Percentiles rank a stretch among this genome's conserved stretches.
phyloP scores from a whole-genome alignment of 2,888 invertebrate genomes.

The Lasioglossum marginatum region DNA sequence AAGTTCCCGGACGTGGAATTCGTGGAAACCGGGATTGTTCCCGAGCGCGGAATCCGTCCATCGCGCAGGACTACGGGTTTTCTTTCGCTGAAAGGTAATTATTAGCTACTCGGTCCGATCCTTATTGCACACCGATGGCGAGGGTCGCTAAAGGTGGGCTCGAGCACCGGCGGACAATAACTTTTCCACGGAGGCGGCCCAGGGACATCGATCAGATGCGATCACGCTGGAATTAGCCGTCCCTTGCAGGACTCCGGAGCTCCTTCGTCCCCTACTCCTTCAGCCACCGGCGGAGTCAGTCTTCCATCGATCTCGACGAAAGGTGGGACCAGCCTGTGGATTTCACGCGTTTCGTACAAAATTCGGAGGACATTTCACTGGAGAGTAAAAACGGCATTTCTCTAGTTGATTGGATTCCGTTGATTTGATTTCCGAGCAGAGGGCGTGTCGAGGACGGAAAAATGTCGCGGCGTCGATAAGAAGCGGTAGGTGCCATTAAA shows the following conservation, averaged over 20 bases:
- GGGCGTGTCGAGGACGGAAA: background rate
- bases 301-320: conserved; percentile 66
- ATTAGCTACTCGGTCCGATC: background rate
- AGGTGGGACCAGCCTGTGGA: conserved; percentile 34
- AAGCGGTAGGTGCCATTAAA: background rate
- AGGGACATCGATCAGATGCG: conserved; percentile 84
- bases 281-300: conserved; percentile 54
- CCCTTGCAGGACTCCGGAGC: conserved; percentile 80
- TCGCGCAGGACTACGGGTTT: background rate
- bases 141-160: conserved; percentile 24
- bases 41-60: background rate
- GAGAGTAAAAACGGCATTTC: background rate
- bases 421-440: background rate
- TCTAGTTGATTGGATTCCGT: background rate
- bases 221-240: conserved; percentile 84
- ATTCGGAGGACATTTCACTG: background rate
- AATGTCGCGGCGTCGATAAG: background rate
- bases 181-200: conserved; percentile 67
- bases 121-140: background rate
- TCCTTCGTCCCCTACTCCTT: conserved; percentile 69
- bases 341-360: background rate
- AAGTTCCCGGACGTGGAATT: background rate
- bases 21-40: background rate
- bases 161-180: conserved; percentile 65
- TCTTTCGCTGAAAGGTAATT: background rate